These are phyloP conservation scores for Acronicta leporina DNA, from an alignment of 2,888 invertebrate species.

Conservation along the genomic window DNA sequence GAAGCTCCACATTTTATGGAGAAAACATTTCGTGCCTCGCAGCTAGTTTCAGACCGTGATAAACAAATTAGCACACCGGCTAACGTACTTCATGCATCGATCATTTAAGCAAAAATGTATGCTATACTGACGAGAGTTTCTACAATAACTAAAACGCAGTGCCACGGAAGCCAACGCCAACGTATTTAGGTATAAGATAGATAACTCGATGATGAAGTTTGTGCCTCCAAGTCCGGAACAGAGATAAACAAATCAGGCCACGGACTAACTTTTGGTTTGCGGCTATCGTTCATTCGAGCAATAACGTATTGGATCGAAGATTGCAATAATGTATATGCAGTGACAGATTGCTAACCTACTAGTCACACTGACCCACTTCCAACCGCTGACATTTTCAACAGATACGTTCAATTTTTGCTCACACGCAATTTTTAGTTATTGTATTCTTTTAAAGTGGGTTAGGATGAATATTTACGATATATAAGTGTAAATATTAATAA, in stretches of 20 bases:
- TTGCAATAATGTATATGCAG: constrained; percentile 42
- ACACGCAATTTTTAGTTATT: constrained; percentile 10
- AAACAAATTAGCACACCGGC: too few species aligned
- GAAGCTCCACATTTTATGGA: not conserved
- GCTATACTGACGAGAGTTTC: not conserved
- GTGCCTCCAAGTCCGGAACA: constrained; percentile 6
- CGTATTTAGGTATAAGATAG: not conserved
- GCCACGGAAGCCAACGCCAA: not conserved
- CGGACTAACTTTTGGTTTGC: constrained; percentile 15
- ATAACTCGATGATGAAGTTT: constrained; percentile 1
- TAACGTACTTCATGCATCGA: too few species aligned
- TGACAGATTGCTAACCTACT: constrained; percentile 37
- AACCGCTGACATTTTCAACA: constrained; percentile 23
- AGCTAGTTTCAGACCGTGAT: too few species aligned
- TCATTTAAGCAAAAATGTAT: too few species aligned
- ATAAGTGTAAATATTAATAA: too few species aligned
- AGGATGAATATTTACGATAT: too few species aligned
- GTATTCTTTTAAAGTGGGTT: not conserved
- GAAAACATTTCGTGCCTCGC: too few species aligned
- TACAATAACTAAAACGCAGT: not conserved
- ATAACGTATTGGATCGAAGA: constrained; percentile 38
- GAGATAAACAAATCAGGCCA: constrained; percentile 36
- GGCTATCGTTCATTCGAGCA: constrained; percentile 13
- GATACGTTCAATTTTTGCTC: constrained; percentile 13
- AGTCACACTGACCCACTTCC: constrained; percentile 36